Percentiles rank a stretch among this genome's conserved stretches.
Evolutionary conservation across 2,888 invertebrate species (phyloP).

Genomic region (Drosophila vallismaia): DNA sequence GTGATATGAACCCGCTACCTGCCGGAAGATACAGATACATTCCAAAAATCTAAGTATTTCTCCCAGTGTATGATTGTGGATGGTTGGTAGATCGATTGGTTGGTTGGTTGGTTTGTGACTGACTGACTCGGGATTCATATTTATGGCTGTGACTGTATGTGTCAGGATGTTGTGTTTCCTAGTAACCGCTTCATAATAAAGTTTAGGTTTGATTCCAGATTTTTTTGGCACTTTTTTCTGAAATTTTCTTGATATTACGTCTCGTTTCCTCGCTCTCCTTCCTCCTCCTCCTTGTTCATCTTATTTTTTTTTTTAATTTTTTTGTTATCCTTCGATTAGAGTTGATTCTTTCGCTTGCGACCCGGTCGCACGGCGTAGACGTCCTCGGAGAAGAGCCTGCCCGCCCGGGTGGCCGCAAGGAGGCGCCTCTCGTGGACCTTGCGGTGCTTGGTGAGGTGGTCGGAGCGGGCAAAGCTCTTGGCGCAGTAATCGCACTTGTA

Average conservation of each 20-base stretch:
- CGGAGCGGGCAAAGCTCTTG: constrained; percentile 95
- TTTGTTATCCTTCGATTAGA: not conserved
- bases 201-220: not conserved
- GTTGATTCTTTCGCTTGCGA: constrained; percentile 82
- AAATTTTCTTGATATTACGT: not conserved
- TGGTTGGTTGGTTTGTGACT: too few species aligned
- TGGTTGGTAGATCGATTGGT: too few species aligned
- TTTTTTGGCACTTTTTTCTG: not conserved
- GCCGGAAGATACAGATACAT: too few species aligned
- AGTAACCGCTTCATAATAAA: not conserved
- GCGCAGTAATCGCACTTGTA: constrained; percentile 94
- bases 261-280: not conserved
- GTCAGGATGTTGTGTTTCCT: not conserved
- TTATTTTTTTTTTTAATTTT: too few species aligned
- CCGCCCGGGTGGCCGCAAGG: constrained; percentile 79
- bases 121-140: too few species aligned
- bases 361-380: constrained; percentile 82
- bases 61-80: too few species aligned
- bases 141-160: too few species aligned
- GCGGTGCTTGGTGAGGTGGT: constrained; percentile 96
- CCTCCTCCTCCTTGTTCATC: not conserved
- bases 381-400: constrained; percentile 69
- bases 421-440: constrained; percentile 91
- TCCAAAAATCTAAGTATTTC: too few species aligned
- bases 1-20: too few species aligned